Conservation (phyloP, 2,113 vertebrate genomes). For the Sinosuthora webbiana region DNA sequence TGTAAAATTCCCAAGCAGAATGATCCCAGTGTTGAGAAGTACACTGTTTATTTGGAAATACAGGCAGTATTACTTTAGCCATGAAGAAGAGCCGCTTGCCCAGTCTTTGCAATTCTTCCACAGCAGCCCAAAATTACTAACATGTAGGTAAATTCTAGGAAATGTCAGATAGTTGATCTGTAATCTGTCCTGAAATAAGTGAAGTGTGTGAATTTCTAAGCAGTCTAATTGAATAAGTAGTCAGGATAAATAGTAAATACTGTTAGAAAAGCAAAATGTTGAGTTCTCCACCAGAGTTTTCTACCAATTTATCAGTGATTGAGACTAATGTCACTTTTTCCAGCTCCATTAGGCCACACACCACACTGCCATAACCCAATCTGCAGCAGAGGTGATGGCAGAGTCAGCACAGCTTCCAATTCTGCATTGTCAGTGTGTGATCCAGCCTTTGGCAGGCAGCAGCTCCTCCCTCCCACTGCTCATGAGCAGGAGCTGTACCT, state of each 20-base stretch:
- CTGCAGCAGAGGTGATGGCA: neutral
- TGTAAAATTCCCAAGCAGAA: neutral
- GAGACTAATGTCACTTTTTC: neutral
- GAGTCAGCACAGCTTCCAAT: neutral
- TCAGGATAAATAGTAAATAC: neutral
- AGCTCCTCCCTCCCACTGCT: neutral
- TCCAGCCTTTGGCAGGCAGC: neutral
- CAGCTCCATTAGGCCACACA: neutral
- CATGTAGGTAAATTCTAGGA: neutral
- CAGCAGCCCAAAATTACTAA: neutral
- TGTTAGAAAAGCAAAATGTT: neutral
- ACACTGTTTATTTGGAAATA: neutral
- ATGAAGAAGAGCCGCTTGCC: neutral
- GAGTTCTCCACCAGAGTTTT: neutral
- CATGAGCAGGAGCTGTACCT: neutral
- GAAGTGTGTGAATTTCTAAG: neutral
- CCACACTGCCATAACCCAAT: neutral
- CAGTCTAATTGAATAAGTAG: neutral
- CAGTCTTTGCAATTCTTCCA: neutral
- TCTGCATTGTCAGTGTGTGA: accelerated
- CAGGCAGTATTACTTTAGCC: neutral
- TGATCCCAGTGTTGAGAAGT: neutral
- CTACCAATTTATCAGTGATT: neutral
- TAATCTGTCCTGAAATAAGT: neutral
- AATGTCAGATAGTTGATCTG: neutral